Percentiles rank a stretch among this genome's conserved stretches.
phyloP scores from a whole-genome alignment of 1,140 invertebrate genomes.

The Calephelis nemesis region DNA sequence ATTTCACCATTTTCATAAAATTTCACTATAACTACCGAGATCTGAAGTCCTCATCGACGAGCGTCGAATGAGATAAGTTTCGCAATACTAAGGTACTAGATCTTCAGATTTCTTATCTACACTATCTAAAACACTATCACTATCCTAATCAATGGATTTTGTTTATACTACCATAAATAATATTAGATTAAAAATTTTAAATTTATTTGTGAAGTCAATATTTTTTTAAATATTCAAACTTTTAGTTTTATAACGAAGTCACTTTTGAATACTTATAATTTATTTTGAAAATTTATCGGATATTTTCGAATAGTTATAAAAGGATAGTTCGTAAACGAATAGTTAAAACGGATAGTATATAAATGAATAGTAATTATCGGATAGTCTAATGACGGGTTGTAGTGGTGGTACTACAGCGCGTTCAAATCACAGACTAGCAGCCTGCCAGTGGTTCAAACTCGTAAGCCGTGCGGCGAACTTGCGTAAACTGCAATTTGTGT shows the following conservation, averaged over 20 bases:
- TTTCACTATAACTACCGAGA: conserved; percentile 7
- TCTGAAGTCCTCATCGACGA: background rate
- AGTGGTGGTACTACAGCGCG: background rate
- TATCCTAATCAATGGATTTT: conserved; percentile 19
- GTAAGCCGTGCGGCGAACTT: conserved; percentile 31
- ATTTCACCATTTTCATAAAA: conserved; percentile 62
- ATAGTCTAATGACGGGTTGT: too few relatives aligned
- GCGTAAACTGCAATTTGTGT: conserved; percentile 36
- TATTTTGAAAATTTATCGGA: too few relatives aligned
- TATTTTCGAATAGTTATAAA: too few relatives aligned
- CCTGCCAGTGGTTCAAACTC: conserved; percentile 19
- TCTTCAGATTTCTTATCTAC: conserved; percentile 40
- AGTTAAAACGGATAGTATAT: too few relatives aligned
- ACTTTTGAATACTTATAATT: too few relatives aligned
- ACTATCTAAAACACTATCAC: conserved; percentile 36
- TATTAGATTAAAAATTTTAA: background rate
- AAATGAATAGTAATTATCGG: too few relatives aligned
- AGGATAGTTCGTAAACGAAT: too few relatives aligned
- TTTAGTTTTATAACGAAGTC: too few relatives aligned
- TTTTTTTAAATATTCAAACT: too few relatives aligned
- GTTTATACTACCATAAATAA: background rate
- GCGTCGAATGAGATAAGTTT: conserved; percentile 3
- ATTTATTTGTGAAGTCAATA: too few relatives aligned
- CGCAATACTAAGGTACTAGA: conserved; percentile 9
- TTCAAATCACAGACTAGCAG: conserved; percentile 6